Evolutionary conservation across 1,140 invertebrate genomes (phyloP).

Genomic region (Leucophenga varia): DNA sequence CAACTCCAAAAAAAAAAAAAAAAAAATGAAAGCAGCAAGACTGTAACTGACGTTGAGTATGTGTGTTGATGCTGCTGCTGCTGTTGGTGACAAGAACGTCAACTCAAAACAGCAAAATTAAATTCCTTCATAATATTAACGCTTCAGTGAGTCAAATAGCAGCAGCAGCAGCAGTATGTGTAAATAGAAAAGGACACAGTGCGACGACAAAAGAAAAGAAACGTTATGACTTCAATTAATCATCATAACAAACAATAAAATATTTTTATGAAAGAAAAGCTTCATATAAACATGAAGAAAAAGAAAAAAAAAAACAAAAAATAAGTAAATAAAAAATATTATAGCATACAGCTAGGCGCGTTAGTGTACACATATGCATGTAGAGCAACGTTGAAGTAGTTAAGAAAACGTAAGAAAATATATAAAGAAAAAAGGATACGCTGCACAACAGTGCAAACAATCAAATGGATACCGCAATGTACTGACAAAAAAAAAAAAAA

Average conservation of each 20-base stretch:
- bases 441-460: slow-evolving; percentile 35
- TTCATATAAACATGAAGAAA: too few relatives aligned
- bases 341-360: slow-evolving; percentile 33
- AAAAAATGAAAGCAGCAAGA: too few relatives aligned
- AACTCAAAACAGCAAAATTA: too few relatives aligned
- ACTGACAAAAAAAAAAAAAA: slow-evolving; percentile 48
- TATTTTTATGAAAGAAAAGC: slow-evolving; percentile 29
- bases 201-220: slow-evolving; percentile 10
- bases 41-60: not conserved
- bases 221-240: slow-evolving; percentile 51
- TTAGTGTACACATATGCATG: slow-evolving; percentile 22
- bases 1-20: too few relatives aligned
- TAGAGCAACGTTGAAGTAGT: too few relatives aligned
- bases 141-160: not conserved
- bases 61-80: slow-evolving; percentile 27
- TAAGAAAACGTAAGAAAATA: too few relatives aligned
- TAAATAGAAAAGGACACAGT: slow-evolving; percentile 32
- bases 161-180: slow-evolving; percentile 11
- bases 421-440: slow-evolving; percentile 11
- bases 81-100: too few relatives aligned
- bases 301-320: slow-evolving; percentile 21
- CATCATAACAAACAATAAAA: slow-evolving; percentile 45
- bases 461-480: slow-evolving; percentile 45
- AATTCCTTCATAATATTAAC: too few relatives aligned
- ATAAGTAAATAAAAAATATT: slow-evolving; percentile 28